Conservation (phyloP, 37 sponge, comb jelly and placozoan genomes). For the Halichondria panicea region DNA sequence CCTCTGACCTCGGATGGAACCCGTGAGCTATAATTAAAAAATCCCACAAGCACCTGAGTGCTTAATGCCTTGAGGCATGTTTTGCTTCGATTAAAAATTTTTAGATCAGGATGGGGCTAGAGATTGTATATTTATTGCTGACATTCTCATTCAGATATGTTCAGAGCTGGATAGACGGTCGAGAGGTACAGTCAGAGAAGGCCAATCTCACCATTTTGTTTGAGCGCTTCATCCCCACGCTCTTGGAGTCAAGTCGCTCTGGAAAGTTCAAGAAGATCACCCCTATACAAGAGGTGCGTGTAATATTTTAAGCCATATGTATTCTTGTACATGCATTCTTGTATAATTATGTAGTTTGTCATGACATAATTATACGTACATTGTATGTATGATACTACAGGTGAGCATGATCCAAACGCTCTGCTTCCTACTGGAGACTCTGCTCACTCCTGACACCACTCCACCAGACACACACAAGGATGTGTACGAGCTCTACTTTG, state of each 20-base stretch:
- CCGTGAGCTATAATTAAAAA: slow-evolving; percentile 65
- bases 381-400: slow-evolving; percentile 36
- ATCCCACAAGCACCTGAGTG: no score
- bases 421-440: slow-evolving; percentile 94
- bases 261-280: slow-evolving; percentile 98
- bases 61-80: no score
- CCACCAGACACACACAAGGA: slow-evolving; percentile 98
- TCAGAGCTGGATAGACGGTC: slow-evolving; percentile 94
- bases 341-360: neutral
- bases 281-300: slow-evolving; percentile 76
- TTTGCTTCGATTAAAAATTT: no score
- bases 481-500: slow-evolving; percentile 95
- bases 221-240: slow-evolving; percentile 91
- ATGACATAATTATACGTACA: neutral
- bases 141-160: slow-evolving; percentile 56
- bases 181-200: slow-evolving; percentile 95
- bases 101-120: neutral
- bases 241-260: slow-evolving; percentile 76
- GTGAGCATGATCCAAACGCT: slow-evolving; percentile 97
- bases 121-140: neutral
- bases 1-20: slow-evolving; percentile 95
- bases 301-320: neutral
- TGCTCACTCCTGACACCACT: slow-evolving; percentile 90
- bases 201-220: slow-evolving; percentile 96
- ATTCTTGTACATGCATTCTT: neutral